A percentile compares a stretch with the other conserved stretches of the same genome.
These are phyloP conservation scores for Temnothorax unifasciatus DNA, from an alignment of 2,888 invertebrate genomes.

Conservation along the genomic window DNA sequence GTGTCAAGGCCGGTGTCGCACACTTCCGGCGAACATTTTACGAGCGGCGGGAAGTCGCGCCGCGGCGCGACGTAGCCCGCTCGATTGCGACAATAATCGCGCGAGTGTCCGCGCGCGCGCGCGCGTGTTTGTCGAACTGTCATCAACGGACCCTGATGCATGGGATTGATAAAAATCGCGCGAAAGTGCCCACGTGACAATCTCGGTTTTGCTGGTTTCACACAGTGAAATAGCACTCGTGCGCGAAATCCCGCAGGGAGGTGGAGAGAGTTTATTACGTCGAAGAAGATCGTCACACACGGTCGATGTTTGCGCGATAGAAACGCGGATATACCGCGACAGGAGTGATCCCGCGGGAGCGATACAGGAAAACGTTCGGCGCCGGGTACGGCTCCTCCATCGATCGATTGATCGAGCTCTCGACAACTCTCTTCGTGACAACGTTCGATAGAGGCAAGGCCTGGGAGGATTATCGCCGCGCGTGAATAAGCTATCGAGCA, in stretches of 20 bases:
- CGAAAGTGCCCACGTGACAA: neutral
- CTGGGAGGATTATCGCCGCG: slow-evolving; percentile 61
- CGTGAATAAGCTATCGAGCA: slow-evolving; percentile 56
- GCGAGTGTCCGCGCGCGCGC: neutral
- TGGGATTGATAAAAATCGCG: neutral
- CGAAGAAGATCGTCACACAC: neutral
- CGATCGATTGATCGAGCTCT: slow-evolving; percentile 4
- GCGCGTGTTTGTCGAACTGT: neutral
- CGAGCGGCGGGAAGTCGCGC: neutral
- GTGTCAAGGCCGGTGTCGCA: slow-evolving; percentile 69
- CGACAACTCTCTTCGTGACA: slow-evolving; percentile 45
- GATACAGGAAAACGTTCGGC: neutral
- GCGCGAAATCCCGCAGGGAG: neutral
- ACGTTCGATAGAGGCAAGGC: slow-evolving; percentile 52
- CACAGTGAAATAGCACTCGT: neutral
- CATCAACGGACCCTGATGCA: neutral
- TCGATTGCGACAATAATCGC: neutral
- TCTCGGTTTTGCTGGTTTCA: neutral
- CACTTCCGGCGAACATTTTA: slow-evolving; percentile 21
- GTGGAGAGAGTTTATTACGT: neutral
- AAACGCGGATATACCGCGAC: neutral
- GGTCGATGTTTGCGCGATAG: neutral
- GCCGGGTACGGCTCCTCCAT: neutral
- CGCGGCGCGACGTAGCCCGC: neutral
- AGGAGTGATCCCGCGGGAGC: neutral